Base-by-base conservation (phyloP, 1,140 invertebrate genomes). In the Neodiprion pinetum region DNA sequence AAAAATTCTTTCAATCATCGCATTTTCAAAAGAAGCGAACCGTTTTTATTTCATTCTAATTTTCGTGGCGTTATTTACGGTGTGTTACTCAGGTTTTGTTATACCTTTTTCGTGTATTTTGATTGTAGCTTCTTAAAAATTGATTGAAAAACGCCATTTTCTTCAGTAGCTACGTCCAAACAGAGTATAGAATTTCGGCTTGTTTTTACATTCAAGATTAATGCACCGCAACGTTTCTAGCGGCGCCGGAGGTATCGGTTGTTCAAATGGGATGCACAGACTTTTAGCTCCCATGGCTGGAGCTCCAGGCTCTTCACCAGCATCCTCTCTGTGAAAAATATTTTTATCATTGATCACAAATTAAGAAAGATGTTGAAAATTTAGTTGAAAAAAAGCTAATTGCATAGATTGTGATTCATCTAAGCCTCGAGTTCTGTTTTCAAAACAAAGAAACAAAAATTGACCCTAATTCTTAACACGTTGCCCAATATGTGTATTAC, bases 251-350 rank as follows among this genome's bases (percentile, higher is more conserved):
- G 95, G 93, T 72, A 88, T 80, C 10, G 93, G 94, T 84, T 99
- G 98, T 40, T 97, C 90, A 84, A 99, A 96, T 11, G 99, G 98
- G 82, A 99, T 98, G 86, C 98, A 99, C 0, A 99, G 90, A 28
- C 96, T 95, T 88, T 99, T 99, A 7, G 98, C 99, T 50, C 99
- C 99, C 98, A 99, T 99, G 0, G 97, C 93, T 23, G 98, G 96
- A 65, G 94, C 93, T 66, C 93, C 94, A 78, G 93, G 89, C 80
- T 97, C 96, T 17, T 91, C 90, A 4, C 90, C 90, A 48, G 89
- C 90, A 75, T 90, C 88, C 71, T 91, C 90, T 75, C 91, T 91
- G 76, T 17, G 88, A 78, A 80, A 72, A 66, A 87, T 88, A 72
- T 48, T 78, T 78, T 66, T 21, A 50, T 40, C 9, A 49, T 28